A percentile compares a stretch with the other conserved stretches of the same genome.
Conservation (phyloP, 2,113 vertebrate genomes). For the Anas platyrhynchos region DNA sequence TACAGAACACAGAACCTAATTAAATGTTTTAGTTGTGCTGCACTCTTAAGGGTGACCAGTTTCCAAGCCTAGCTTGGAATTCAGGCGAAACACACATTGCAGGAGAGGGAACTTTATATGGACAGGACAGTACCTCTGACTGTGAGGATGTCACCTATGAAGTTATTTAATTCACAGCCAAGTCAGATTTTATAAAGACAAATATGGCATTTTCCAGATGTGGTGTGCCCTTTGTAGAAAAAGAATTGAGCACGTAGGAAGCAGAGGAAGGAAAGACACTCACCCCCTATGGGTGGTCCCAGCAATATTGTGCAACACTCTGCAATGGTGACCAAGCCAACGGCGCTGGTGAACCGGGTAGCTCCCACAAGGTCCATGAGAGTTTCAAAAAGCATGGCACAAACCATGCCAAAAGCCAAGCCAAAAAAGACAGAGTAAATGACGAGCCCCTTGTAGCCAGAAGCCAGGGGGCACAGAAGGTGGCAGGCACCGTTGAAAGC, state of each 20-base stretch:
- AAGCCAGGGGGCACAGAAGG: slow-evolving; percentile 82
- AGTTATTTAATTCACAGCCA: background rate
- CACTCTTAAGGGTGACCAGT: background rate
- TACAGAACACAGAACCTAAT: background rate
- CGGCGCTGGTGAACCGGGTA: slow-evolving; percentile 77
- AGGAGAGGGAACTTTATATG: background rate
- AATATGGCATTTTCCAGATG: background rate
- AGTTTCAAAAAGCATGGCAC: slow-evolving; percentile 84
- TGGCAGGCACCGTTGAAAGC: slow-evolving; percentile 81
- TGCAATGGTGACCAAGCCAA: slow-evolving; percentile 83
- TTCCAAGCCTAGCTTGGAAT: background rate
- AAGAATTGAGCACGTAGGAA: background rate
- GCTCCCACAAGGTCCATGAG: slow-evolving; percentile 85
- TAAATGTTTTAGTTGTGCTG: background rate
- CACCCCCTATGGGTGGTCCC: slow-evolving; percentile 87
- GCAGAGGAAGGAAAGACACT: background rate
- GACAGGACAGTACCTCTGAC: background rate
- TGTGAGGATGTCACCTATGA: background rate
- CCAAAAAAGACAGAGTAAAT: slow-evolving; percentile 77
- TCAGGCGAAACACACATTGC: background rate
- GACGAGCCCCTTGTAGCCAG: slow-evolving; percentile 65
- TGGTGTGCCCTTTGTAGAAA: background rate
- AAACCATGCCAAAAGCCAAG: slow-evolving; percentile 82
- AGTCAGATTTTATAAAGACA: background rate
- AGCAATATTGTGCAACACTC: slow-evolving; percentile 83